Evolutionary conservation across 2,888 invertebrate species (phyloP).

Genomic region (Labia minor): DNA sequence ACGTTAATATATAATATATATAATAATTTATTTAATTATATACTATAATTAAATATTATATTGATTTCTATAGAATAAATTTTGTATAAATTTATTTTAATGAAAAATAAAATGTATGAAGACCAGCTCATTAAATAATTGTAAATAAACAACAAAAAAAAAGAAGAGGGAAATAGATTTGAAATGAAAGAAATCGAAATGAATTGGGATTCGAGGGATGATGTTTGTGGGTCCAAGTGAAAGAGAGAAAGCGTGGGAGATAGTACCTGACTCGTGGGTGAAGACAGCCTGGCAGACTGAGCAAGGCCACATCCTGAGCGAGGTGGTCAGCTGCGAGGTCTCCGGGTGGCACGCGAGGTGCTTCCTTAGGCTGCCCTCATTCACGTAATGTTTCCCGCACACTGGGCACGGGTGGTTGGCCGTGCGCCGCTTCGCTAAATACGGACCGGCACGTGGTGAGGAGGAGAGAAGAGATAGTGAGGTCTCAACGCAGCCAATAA

Average conservation of each 20-base stretch:
- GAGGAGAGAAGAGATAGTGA: slow-evolving; percentile 14
- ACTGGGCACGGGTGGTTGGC: slow-evolving; percentile 92
- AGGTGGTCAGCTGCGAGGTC: slow-evolving; percentile 73
- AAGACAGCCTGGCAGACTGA: slow-evolving; percentile 91
- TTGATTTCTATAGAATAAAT: too few relatives aligned
- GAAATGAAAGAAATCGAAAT: too few relatives aligned
- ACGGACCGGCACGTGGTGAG: slow-evolving; percentile 43
- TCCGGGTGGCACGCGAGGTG: slow-evolving; percentile 90
- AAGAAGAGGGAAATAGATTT: too few relatives aligned
- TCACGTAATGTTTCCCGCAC: slow-evolving; percentile 91
- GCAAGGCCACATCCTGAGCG: slow-evolving; percentile 91
- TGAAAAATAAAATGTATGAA: too few relatives aligned
- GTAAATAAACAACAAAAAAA: too few relatives aligned
- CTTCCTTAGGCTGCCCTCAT: slow-evolving; percentile 84
- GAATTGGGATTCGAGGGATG: too few relatives aligned
- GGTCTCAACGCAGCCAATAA: slow-evolving; percentile 1
- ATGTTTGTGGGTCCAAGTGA: neutral
- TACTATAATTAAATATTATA: too few relatives aligned
- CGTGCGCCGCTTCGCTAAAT: slow-evolving; percentile 85
- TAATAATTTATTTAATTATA: too few relatives aligned
- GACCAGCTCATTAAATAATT: too few relatives aligned
- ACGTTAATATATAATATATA: too few relatives aligned
- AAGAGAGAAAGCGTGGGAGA: slow-evolving; percentile 31
- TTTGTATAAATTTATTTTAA: too few relatives aligned
- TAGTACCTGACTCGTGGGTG: slow-evolving; percentile 80